These are phyloP conservation scores for Sebastes hubbsi DNA, from an alignment of 2,797 vertebrate species.

Conservation along the genomic window DNA sequence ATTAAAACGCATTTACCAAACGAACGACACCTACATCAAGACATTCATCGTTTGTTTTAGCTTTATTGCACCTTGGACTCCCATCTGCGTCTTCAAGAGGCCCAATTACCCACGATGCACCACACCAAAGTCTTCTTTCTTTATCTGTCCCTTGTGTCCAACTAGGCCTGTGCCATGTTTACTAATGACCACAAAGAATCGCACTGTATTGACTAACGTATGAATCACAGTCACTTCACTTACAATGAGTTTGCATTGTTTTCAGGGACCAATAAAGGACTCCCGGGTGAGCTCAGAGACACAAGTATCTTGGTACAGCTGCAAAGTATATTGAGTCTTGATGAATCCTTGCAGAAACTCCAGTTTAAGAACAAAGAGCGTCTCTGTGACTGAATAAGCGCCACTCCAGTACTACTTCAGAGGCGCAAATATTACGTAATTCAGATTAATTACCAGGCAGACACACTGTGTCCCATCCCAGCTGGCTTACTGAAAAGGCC, in stretches of 20 bases:
- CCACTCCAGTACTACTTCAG: constrained; percentile 53
- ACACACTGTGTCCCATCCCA: constrained; percentile 45
- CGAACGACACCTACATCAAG: background rate
- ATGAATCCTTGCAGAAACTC: constrained; percentile 30
- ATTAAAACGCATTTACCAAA: background rate
- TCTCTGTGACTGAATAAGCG: constrained; percentile 23
- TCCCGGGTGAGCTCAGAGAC: background rate
- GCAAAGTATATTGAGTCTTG: constrained; percentile 24
- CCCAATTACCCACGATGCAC: constrained; percentile 41
- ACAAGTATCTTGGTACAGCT: constrained; percentile 19
- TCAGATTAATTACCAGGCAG: constrained; percentile 72
- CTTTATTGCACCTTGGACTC: background rate
- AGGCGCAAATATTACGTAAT: constrained; percentile 62
- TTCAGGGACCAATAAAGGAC: constrained; percentile 14
- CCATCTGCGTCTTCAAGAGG: constrained; percentile 41
- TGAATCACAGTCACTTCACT: constrained; percentile 57
- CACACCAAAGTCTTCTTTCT: constrained; percentile 20
- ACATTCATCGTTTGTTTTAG: background rate
- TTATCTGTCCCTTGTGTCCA: constrained; percentile 46
- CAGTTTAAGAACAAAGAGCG: constrained; percentile 54
- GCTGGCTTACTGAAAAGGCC: constrained; percentile 58
- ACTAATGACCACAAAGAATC: constrained; percentile 67
- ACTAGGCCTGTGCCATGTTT: constrained; percentile 51
- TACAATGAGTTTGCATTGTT: constrained; percentile 56
- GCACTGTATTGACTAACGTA: constrained; percentile 38